Conservation (phyloP, 2,113 vertebrate species). For the Pollachius pollachius region DNA sequence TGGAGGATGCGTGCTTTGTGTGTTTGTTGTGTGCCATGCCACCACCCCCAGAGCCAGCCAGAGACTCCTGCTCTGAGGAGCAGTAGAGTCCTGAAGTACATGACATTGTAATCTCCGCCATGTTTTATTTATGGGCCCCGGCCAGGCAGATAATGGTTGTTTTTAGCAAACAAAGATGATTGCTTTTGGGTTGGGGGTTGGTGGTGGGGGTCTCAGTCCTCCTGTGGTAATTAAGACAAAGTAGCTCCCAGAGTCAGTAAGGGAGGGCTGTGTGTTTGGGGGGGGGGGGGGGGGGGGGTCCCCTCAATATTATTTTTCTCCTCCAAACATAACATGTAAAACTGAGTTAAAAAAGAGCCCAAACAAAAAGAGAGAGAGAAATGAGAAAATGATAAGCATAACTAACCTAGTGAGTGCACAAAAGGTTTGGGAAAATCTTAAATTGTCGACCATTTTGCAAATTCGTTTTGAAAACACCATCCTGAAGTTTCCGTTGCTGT, state of each 20-base stretch:
- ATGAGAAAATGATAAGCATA: neutral
- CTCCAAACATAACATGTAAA: slow-evolving; percentile 18
- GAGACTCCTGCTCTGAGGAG: neutral
- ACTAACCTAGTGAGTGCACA: no score
- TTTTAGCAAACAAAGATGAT: slow-evolving; percentile 90
- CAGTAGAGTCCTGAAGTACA: slow-evolving; percentile 72
- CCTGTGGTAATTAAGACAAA: slow-evolving; percentile 87
- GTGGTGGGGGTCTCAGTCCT: slow-evolving; percentile 53
- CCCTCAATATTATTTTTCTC: neutral
- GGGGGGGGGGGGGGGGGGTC: neutral
- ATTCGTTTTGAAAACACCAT: no score
- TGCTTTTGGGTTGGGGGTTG: slow-evolving; percentile 76
- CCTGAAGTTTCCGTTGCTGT: no score
- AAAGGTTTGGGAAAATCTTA: no score
- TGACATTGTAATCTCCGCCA: slow-evolving; percentile 82
- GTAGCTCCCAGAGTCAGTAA: slow-evolving; percentile 69
- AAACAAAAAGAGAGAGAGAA: slow-evolving; percentile 5
- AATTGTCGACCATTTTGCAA: no score
- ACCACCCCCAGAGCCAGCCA: neutral
- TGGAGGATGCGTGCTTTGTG: no score
- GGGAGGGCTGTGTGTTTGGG: slow-evolving; percentile 33
- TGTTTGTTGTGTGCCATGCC: neutral
- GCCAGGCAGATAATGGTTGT: slow-evolving; percentile 71
- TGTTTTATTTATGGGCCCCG: slow-evolving; percentile 84
- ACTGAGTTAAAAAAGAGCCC: neutral